Evolutionary conservation across 2,113 vertebrate species (phyloP), one percentile per base, ranked within the genome.

Genomic region (Felis chaus): DNA sequence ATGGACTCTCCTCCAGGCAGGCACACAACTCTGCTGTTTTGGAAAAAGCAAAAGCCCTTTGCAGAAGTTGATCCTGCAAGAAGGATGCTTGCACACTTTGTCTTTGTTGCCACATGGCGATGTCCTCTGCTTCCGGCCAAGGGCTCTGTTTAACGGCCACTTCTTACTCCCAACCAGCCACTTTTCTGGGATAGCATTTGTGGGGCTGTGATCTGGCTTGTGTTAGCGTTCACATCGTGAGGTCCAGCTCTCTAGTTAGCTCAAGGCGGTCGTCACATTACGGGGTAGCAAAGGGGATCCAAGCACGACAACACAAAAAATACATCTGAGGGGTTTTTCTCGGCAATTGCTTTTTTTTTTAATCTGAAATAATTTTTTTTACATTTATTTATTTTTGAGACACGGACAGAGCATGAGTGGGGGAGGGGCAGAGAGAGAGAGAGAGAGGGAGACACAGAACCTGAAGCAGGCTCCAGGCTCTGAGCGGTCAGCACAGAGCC

Each of bases 101-200:
- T 21, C 69, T 31, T 36, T 0, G 4, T 18, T 3, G 4, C n/a
- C 12, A 11, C 2, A 1, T 8, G 39, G 11, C 0, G 0, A 27
- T 1, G 13, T 39, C 36, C 53, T 39, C 39, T 23, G 29, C 1
- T 55, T 63, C 65, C 71, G 10, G 14, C 36, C 0, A 6, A 91
- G 16, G 7, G 8, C 11, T 71, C 50, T 25, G 63, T 68, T 92
- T 27, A 41, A 33, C 1, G 3, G 76, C 6, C 14, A 6, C 41
- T 74, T 94, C 48, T 95, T 33, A 3, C 48, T 63, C 63, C n/a
- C 13, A 12, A 33, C 23, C n/a, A 2, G 27, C 33, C 68, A 25
- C 39, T 71, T 87, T 66, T 55, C 57, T 0, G 0, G 27, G 61
- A 27, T 50, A 4, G 5, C 39, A 50, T 36, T 15, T 65, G 65